Conservation (phyloP, 2,888 invertebrate species). For the Plagiodera versicolora region DNA sequence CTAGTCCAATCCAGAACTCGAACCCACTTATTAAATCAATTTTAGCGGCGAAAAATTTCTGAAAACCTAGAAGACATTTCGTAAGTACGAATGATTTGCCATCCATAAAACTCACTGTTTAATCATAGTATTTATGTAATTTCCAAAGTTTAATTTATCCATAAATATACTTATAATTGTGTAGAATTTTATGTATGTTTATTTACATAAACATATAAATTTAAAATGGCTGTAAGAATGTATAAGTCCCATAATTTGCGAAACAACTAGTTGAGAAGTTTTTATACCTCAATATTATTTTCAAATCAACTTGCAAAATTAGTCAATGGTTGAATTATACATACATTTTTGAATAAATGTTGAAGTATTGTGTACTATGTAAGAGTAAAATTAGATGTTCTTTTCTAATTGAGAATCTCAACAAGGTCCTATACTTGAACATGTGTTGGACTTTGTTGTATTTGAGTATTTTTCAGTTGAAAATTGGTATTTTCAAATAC, state of each 20-base stretch:
- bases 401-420: too few species aligned
- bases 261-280: background rate
- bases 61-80: slow-evolving; percentile 38
- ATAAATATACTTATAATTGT: slow-evolving; percentile 39
- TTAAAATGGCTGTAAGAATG: slow-evolving; percentile 42
- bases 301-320: slow-evolving; percentile 4
- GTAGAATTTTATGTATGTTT: slow-evolving; percentile 44
- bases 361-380: slow-evolving; percentile 53
- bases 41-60: slow-evolving; percentile 24
- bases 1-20: too few species aligned
- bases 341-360: slow-evolving; percentile 34
- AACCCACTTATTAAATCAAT: too few species aligned
- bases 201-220: slow-evolving; percentile 38
- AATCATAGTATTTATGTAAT: slow-evolving; percentile 42
- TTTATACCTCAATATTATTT: background rate
- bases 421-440: too few species aligned
- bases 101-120: slow-evolving; percentile 39
- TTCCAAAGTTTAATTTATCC: slow-evolving; percentile 43
- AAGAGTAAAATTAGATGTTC: slow-evolving; percentile 51
- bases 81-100: slow-evolving; percentile 47
- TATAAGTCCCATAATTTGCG: slow-evolving; percentile 31
- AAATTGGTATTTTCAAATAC: too few species aligned
- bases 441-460: too few species aligned
- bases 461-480: too few species aligned
- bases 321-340: slow-evolving; percentile 33